Conservation (phyloP, 2,797 vertebrate species). For the Myotis findleyi region DNA sequence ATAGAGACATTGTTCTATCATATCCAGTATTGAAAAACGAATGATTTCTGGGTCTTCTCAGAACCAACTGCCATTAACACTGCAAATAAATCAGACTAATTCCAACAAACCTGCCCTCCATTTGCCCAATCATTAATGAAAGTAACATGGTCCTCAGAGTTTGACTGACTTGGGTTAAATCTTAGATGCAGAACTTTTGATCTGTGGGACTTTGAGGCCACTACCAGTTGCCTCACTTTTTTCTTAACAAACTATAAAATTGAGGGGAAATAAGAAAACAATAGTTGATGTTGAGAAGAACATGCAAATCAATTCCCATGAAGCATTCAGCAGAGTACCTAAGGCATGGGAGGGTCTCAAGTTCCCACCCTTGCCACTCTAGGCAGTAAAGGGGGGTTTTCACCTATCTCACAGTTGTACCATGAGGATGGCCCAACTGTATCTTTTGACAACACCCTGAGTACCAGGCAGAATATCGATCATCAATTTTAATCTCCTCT, state of each 20-base stretch:
- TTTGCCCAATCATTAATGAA: background rate
- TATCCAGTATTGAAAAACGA: background rate
- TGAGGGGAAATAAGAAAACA: background rate
- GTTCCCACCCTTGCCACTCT: too few species aligned
- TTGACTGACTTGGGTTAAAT: background rate
- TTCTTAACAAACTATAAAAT: background rate
- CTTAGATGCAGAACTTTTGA: background rate
- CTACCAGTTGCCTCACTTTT: too few species aligned
- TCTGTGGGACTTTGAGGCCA: too few species aligned
- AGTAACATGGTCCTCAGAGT: background rate
- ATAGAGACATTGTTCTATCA: background rate
- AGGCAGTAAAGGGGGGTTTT: too few species aligned
- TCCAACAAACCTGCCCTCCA: background rate
- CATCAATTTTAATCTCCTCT: background rate
- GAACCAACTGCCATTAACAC: background rate
- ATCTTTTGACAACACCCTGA: background rate
- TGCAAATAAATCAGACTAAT: background rate
- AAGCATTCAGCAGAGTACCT: too few species aligned
- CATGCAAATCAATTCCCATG: background rate
- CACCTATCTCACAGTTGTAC: background rate
- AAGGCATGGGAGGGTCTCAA: background rate
- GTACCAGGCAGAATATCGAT: background rate
- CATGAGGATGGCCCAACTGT: rapidly evolving
- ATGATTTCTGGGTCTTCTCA: background rate
- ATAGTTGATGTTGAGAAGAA: background rate